Evolutionary conservation across 2,113 vertebrate species (phyloP), one percentile per base, ranked within the genome.

Genomic region (Istiophorus platypterus): DNA sequence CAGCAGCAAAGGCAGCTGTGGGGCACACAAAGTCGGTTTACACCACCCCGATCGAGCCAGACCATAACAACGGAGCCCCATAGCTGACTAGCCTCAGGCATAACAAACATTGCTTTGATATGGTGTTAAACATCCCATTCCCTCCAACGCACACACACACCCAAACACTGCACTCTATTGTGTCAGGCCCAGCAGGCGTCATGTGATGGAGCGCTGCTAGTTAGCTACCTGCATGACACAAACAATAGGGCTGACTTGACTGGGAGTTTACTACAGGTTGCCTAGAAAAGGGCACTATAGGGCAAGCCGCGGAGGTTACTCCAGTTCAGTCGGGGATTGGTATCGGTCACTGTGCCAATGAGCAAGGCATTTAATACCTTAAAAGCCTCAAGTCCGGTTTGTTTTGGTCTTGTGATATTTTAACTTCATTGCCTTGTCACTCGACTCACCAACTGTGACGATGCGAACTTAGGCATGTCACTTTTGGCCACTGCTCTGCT

Each of bases 81-180:
- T 54, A 68, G 88, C 78, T 2, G 80, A 83, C 86, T 58, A 70
- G 85, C 86, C 93, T 88, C 80, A 71, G 88, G 90, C 87, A 92
- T 78, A 90, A 93, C 91, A 94, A 93, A 92, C 91, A 87, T 47
- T 3, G 86, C 92, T 94, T 93, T 93, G 93, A 93, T 92, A 91
- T 90, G 90, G 91, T 85, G 93, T 93, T 90, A 89, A 92, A 94
- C 92, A 93, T 90, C 87, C 93, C 88, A 87, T 88, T 88, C 89
- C 82, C 85, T 82, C 62, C 72, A 69, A 86, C 85, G 26, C 61
- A 54, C 62, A 5, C 78, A 76, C 54, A 63, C 81, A 82, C 80
- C 78, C 82, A 91, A 86, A 92, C 90, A 93, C 76, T 58, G 76
- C 5, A 27, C 66, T 81, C 90, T 66, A 93, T 93, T 94, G 93